These are phyloP conservation scores for Magallana ariakensis DNA, from an alignment of 1,140 invertebrate species.

Conservation along the genomic window DNA sequence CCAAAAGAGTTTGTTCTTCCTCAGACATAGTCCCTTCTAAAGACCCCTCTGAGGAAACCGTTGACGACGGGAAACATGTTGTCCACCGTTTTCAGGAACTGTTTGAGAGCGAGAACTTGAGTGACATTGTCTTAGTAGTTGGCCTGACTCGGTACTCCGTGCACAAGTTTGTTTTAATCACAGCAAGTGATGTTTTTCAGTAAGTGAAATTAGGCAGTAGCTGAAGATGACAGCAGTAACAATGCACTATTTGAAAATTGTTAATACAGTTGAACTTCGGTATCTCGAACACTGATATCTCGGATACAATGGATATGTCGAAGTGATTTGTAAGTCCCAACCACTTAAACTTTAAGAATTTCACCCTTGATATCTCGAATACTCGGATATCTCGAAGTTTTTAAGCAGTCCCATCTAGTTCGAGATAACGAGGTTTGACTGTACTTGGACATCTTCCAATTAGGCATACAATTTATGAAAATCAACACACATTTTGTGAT, in stretches of 20 bases:
- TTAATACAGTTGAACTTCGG: too few species aligned
- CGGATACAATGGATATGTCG: too few species aligned
- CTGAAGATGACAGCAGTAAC: too few species aligned
- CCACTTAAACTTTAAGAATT: too few species aligned
- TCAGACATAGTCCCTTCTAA: background rate
- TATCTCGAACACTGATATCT: too few species aligned
- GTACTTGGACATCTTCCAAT: background rate
- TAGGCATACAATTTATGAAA: too few species aligned
- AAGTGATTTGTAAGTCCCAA: too few species aligned
- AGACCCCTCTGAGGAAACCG: conserved; percentile 52
- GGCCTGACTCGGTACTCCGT: conserved; percentile 64
- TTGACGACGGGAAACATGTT: conserved; percentile 64
- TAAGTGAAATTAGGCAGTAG: conserved; percentile 55
- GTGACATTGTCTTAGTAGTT: conserved; percentile 69
- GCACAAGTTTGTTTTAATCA: conserved; percentile 72
- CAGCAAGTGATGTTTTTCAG: conserved; percentile 76
- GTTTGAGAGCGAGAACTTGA: conserved; percentile 67
- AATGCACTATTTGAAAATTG: background rate
- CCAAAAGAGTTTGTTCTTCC: background rate
- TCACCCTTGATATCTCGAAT: too few species aligned
- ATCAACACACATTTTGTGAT: too few species aligned
- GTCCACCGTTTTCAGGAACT: conserved; percentile 63
- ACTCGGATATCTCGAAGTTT: too few species aligned
- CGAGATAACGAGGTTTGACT: too few species aligned
- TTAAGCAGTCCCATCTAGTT: too few species aligned